These are phyloP conservation scores for Diplodus sargus DNA, from an alignment of 2,797 vertebrate genomes.

Conservation along the genomic window DNA sequence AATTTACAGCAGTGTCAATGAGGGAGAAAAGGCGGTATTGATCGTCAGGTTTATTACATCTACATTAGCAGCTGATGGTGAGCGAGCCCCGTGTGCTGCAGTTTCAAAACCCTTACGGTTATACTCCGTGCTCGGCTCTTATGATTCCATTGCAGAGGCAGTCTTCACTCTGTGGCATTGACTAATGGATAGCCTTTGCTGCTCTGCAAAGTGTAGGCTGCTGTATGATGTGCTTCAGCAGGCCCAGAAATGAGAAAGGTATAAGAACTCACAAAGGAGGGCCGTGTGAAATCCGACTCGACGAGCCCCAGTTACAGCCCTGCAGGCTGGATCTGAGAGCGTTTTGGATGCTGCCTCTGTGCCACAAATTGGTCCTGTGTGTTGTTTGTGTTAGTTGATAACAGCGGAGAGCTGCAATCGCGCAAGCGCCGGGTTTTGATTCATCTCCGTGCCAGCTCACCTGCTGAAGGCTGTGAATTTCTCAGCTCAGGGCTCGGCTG, in stretches of 20 bases:
- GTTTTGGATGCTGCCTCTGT: conserved; percentile 35
- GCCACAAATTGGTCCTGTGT: conserved; percentile 46
- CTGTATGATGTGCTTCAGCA: conserved; percentile 70
- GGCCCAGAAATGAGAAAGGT: conserved; percentile 72
- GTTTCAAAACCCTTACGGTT: conserved; percentile 51
- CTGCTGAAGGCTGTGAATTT: conserved; percentile 47
- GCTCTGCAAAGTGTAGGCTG: conserved; percentile 52
- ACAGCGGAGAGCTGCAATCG: conserved; percentile 36
- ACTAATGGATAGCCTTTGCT: conserved; percentile 75
- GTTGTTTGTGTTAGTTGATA: conserved; percentile 57
- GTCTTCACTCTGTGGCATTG: conserved; percentile 68
- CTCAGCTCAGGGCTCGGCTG: conserved; percentile 36
- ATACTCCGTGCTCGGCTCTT: conserved; percentile 48
- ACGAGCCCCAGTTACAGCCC: conserved; percentile 45
- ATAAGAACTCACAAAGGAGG: conserved; percentile 58
- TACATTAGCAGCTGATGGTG: conserved; percentile 34
- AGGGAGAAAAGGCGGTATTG: conserved; percentile 15
- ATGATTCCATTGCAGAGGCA: conserved; percentile 69
- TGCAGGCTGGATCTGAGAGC: conserved; percentile 39
- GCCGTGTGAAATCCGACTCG: conserved; percentile 43
- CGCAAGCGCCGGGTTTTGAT: conserved; percentile 49
- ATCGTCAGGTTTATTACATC: conserved; percentile 42
- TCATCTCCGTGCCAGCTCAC: conserved; percentile 58
- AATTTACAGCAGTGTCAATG: conserved; percentile 36
- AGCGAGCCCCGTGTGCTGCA: conserved; percentile 22